These are phyloP conservation scores for Pagrus major DNA, from an alignment of 2,113 vertebrate species.

Conservation along the genomic window DNA sequence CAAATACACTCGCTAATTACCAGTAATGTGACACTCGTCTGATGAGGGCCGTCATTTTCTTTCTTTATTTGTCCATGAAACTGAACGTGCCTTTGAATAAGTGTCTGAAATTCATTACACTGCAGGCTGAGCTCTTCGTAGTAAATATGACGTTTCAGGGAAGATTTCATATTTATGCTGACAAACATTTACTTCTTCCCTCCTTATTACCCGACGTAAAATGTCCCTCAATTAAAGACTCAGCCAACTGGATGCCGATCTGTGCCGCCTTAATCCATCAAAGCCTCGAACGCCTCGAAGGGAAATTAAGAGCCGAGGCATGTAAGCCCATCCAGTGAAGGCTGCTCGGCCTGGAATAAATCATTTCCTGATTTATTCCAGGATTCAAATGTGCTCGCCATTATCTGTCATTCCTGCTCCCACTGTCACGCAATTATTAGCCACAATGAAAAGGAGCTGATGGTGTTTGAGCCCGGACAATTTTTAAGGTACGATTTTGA, in stretches of 20 bases:
- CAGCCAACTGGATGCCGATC: constrained; percentile 48
- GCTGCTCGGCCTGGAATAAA: constrained; percentile 52
- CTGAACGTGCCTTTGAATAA: constrained; percentile 29
- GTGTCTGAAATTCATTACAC: constrained; percentile 16
- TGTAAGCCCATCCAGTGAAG: constrained; percentile 35
- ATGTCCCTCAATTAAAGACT: constrained; percentile 44
- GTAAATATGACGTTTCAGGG: neutral
- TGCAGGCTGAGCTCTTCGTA: neutral
- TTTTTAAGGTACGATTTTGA: constrained; percentile 28
- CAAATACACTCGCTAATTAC: constrained; percentile 16
- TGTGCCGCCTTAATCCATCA: constrained; percentile 56
- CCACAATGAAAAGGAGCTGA: constrained; percentile 30
- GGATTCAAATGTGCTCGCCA: constrained; percentile 32
- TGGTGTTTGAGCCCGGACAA: neutral
- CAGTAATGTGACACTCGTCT: neutral
- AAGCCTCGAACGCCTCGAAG: constrained; percentile 23
- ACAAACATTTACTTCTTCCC: constrained; percentile 23
- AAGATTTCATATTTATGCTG: constrained; percentile 17
- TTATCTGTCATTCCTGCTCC: constrained; percentile 51
- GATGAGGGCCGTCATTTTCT: constrained; percentile 48
- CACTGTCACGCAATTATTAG: constrained; percentile 45
- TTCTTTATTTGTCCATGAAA: constrained; percentile 28
- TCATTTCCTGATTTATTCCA: no score
- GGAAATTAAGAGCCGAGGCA: constrained; percentile 48
- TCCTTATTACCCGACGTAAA: constrained; percentile 49